Conservation (phyloP, 2,888 invertebrate species). For the Himalopsyche anomala region DNA sequence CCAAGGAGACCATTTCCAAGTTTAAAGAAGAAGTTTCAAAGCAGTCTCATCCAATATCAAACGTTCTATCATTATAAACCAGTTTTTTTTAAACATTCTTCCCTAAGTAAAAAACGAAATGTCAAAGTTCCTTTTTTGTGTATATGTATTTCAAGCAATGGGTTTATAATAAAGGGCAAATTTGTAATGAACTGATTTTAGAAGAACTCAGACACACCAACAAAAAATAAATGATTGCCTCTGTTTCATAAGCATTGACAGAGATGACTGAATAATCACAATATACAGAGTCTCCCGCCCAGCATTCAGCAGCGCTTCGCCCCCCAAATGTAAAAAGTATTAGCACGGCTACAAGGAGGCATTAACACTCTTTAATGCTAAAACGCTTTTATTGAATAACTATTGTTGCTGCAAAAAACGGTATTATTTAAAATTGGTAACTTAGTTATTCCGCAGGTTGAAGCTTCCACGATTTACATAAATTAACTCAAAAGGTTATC, state of each 20-base stretch:
- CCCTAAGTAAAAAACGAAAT: not conserved
- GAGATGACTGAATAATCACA: not conserved
- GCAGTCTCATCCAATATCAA: conserved; percentile 57
- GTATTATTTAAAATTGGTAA: no score
- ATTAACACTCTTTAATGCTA: no score
- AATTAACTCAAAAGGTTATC: no score
- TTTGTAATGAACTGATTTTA: no score
- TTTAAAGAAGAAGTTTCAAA: conserved; percentile 86
- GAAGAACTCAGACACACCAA: no score
- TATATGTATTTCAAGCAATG: not conserved
- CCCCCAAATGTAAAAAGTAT: not conserved
- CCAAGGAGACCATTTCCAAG: conserved; percentile 89
- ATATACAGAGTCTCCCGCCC: not conserved
- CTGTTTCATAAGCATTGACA: not conserved
- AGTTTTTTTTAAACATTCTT: no score
- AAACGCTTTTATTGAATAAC: no score
- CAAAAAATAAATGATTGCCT: not conserved
- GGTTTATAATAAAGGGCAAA: no score
- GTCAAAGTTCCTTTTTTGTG: not conserved
- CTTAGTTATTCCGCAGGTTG: no score
- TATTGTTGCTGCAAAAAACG: no score
- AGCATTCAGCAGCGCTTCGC: not conserved
- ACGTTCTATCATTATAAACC: conserved; percentile 52
- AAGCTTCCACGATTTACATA: no score
- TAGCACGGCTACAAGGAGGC: not conserved